These are phyloP conservation scores for Drosophila monieri DNA, from an alignment of 2,888 invertebrate genomes.

Conservation along the genomic window DNA sequence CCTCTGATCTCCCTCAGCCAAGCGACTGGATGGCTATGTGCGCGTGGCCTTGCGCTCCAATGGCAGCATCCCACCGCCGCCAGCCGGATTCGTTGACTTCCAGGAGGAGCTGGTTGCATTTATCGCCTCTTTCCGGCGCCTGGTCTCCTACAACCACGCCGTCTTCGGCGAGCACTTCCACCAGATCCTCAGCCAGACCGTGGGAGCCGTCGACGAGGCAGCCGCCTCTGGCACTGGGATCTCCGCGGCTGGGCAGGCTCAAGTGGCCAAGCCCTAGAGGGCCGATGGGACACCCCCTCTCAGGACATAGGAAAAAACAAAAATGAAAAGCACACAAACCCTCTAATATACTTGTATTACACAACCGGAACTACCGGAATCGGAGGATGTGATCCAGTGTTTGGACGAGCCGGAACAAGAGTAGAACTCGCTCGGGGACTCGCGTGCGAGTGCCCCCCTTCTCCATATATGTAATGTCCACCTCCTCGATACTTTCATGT, in stretches of 20 bases:
- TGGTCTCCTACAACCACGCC: constrained; percentile 83
- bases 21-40: constrained; percentile 81
- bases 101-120: constrained; percentile 81
- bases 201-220: not conserved
- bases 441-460: constrained; percentile 1
- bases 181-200: constrained; percentile 69
- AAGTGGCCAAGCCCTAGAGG: constrained; percentile 54
- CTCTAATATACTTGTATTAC: constrained; percentile 5
- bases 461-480: constrained; percentile 2
- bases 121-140: constrained; percentile 80
- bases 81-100: constrained; percentile 82
- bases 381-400: constrained; percentile 12
- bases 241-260: constrained; percentile 32
- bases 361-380: not conserved
- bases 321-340: constrained; percentile 13
- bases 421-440: constrained; percentile 1
- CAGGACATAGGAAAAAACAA: not conserved
- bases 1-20: constrained; percentile 66
- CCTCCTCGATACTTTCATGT: not conserved
- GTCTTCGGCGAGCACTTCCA: constrained; percentile 83
- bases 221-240: constrained; percentile 4
- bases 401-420: constrained; percentile 4
- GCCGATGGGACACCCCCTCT: not conserved
- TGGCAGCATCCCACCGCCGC: constrained; percentile 64
- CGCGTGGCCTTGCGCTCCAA: constrained; percentile 75